These are phyloP conservation scores for Muscicapa striata DNA, from an alignment of 2,797 vertebrate species.

Conservation along the genomic window DNA sequence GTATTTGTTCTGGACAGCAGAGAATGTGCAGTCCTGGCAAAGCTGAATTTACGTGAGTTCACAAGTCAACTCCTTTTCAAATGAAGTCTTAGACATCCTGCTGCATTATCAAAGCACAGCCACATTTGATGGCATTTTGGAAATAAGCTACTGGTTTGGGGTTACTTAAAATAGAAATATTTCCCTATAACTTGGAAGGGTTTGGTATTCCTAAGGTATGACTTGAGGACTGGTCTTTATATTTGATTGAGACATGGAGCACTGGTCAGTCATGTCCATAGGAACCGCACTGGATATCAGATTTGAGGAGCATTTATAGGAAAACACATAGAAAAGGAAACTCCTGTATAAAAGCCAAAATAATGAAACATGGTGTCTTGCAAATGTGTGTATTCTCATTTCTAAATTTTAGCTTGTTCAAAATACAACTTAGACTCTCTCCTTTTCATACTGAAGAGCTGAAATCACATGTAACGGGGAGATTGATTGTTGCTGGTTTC, in stretches of 20 bases:
- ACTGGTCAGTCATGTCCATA: background rate
- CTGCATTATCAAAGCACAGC: background rate
- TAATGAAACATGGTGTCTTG: background rate
- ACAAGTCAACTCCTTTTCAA: background rate
- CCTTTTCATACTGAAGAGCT: background rate
- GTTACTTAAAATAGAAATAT: background rate
- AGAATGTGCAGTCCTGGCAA: background rate
- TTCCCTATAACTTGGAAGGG: background rate
- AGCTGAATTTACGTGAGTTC: background rate
- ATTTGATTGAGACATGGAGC: background rate
- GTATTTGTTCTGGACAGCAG: background rate
- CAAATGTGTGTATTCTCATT: background rate
- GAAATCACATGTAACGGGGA: fast-evolving
- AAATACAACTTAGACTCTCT: background rate
- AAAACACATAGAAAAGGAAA: background rate
- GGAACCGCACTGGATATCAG: background rate
- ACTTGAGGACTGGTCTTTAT: background rate
- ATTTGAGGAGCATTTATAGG: background rate
- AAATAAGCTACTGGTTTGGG: background rate
- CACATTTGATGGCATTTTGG: background rate
- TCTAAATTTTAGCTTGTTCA: background rate
- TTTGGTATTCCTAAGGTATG: background rate
- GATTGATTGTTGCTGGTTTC: background rate
- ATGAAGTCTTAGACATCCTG: background rate
- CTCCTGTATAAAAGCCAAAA: background rate